Base-by-base conservation (phyloP, 2,113 vertebrate species). In the Centropus unirufus region DNA sequence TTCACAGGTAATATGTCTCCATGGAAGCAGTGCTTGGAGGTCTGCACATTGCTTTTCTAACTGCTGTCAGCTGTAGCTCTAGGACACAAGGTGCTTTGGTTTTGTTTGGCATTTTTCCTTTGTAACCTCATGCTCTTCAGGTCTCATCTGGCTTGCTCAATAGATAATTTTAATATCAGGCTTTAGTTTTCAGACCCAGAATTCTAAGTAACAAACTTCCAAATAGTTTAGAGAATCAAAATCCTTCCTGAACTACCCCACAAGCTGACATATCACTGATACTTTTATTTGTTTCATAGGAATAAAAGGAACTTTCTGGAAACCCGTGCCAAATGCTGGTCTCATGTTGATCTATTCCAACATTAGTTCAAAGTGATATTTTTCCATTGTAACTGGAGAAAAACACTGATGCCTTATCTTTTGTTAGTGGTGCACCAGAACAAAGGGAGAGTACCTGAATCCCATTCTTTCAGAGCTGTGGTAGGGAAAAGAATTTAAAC, bases 131-230 rank as follows among this genome's bases (percentile, higher is more conserved):
- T 40, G 57, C 46, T 58, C 55, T 83, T 83, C 85, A 36, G 67
- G 21, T 68, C 26, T 82, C 64, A 73, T 79, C 29, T 85, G 66
- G 27, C 49, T 81, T 29, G 39, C 69, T 92, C 72, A 75, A 27
- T 30, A 86, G 52, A 36, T 92, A 36, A 89, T 90, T 87, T 82
- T 70, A 85, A 36, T 21, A 81, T 80, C 32, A 82, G 30, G 19
- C n/a, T 87, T 96, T 42, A 14, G 44, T 91, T 91, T 96, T 91
- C 73, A 94, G 62, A 73, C 12, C 14, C n/a, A 77, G 24, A 77
- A 70, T 84, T 69, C 5, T 69, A 91, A 72, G 52, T 70, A 72
- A 95, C 20, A 66, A 82, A 44, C 27, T 87, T 82, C 44, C 26
- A 83, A 67, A 59, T 47, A 52, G 12, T 19, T 67, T 75, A 55